A percentile compares a stretch with the other conserved stretches of the same genome.
phyloP scores from a whole-genome alignment of 2,113 vertebrate species.

The Anoplopoma fimbria region DNA sequence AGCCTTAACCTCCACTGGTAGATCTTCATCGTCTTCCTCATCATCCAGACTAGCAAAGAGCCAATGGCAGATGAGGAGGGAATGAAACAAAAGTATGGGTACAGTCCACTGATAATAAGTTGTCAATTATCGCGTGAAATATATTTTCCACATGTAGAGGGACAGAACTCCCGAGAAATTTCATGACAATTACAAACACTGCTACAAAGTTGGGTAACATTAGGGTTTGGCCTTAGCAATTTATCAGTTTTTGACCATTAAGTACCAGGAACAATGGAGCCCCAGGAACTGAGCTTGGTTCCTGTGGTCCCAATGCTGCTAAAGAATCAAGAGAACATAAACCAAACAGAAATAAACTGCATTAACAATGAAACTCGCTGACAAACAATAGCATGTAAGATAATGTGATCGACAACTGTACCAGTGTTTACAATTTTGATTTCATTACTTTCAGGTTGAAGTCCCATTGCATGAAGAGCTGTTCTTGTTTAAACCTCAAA shows the following conservation, averaged over 20 bases:
- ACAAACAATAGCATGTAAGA: not conserved
- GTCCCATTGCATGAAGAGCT: not conserved
- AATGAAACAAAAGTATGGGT: constrained; percentile 77
- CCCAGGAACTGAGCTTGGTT: not conserved
- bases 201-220: not conserved
- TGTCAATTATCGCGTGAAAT: not conserved
- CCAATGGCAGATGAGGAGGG: constrained; percentile 67
- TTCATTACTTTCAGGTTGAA: not conserved
- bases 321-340: not conserved
- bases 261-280: not conserved
- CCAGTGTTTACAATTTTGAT: not conserved
- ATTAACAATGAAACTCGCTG: not conserved
- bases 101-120: constrained; percentile 49
- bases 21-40: constrained; percentile 91
- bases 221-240: not conserved
- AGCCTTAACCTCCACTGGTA: constrained; percentile 97
- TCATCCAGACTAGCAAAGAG: constrained; percentile 87
- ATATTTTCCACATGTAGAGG: not conserved
- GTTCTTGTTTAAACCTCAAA: not conserved
- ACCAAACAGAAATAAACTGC: not conserved
- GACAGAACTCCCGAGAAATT: not conserved
- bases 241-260: not conserved
- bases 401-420: not conserved
- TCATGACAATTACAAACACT: constrained; percentile 3
- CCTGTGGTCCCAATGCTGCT: not conserved